phyloP scores from a whole-genome alignment of 2,888 invertebrate species.

The Diaprepes abbreviatus region DNA sequence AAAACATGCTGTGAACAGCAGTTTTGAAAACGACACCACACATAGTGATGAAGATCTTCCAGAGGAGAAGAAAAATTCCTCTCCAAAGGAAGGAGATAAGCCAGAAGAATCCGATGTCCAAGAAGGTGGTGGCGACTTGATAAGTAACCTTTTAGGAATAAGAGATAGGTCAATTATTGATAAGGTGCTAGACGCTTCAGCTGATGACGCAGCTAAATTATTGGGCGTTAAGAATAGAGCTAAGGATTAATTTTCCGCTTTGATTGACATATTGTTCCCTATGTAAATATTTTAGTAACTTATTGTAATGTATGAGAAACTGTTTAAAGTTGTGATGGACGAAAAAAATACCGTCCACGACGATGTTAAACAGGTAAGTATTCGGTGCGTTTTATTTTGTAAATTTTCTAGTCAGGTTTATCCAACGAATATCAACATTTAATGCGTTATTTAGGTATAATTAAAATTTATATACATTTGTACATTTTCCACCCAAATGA shows the following conservation, averaged over 20 bases:
- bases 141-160: constrained; percentile 91
- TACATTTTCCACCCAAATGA: constrained; percentile 32
- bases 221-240: constrained; percentile 79
- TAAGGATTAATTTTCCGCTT: constrained; percentile 54
- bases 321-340: background rate
- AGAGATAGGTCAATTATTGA: constrained; percentile 89
- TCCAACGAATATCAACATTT: constrained; percentile 60
- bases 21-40: constrained; percentile 68
- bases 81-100: constrained; percentile 64
- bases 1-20: constrained; percentile 77
- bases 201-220: constrained; percentile 89
- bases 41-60: constrained; percentile 66
- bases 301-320: background rate
- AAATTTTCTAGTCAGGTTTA: constrained; percentile 64
- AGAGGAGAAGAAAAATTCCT: constrained; percentile 43
- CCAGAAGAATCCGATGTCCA: constrained; percentile 68
- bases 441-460: constrained; percentile 41
- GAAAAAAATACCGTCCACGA: background rate
- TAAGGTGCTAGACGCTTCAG: constrained; percentile 83
- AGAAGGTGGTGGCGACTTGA: constrained; percentile 81
- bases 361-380: constrained; percentile 18
- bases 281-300: constrained; percentile 22
- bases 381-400: constrained; percentile 22
- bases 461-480: constrained; percentile 5
- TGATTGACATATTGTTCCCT: constrained; percentile 16